Conservation (phyloP, 2,797 vertebrate species). For the Danio jaintianensis region DNA sequence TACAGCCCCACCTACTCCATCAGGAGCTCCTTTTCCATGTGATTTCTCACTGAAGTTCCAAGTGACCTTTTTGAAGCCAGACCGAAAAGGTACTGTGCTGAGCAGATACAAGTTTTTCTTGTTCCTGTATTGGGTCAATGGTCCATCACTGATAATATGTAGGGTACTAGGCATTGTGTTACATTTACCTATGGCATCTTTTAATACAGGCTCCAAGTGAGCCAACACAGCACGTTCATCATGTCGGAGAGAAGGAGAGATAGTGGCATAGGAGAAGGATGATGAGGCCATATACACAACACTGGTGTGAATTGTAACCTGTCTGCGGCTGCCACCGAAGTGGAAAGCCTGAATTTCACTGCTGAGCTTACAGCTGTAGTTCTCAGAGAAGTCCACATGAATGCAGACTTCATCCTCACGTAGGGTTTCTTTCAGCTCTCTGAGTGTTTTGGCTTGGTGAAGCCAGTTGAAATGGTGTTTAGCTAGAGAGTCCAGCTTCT, state of each 20-base stretch:
- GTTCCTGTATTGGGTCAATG: constrained; percentile 46
- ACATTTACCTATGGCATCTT: not conserved
- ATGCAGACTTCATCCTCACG: no score
- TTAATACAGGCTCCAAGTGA: constrained; percentile 41
- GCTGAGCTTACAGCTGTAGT: no score
- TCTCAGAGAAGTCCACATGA: no score
- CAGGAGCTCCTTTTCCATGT: constrained; percentile 35
- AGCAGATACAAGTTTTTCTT: constrained; percentile 35
- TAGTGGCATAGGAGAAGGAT: constrained; percentile 16
- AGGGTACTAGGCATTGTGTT: not conserved
- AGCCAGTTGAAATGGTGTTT: not conserved
- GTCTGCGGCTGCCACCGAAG: constrained; percentile 32
- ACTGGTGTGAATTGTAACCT: not conserved
- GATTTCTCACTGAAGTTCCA: constrained; percentile 32
- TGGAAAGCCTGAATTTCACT: not conserved
- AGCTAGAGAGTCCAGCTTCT: not conserved
- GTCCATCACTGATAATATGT: constrained; percentile 42
- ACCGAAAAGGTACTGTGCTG: constrained; percentile 31
- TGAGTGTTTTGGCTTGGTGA: not conserved
- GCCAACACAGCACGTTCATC: constrained; percentile 46
- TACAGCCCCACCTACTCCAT: constrained; percentile 36
- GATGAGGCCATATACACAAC: not conserved
- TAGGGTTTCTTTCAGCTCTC: not conserved
- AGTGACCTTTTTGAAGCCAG: constrained; percentile 26
- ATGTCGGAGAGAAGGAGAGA: constrained; percentile 29